Base-by-base conservation (phyloP, 2,113 vertebrate species). In the Miniopterus natalensis region DNA sequence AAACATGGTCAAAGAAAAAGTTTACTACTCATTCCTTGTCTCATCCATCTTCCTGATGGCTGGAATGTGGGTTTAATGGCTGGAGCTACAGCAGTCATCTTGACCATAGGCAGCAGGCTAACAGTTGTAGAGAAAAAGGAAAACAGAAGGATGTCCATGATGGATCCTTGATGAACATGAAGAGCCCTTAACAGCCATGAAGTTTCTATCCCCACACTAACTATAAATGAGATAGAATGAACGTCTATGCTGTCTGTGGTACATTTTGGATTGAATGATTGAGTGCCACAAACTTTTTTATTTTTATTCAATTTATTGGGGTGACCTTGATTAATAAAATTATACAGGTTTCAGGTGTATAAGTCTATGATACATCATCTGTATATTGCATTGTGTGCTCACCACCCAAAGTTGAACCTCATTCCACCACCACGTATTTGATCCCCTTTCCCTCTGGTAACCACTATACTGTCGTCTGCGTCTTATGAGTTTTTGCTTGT, bases 241-340 rank as follows among this genome's bases (percentile, higher is more conserved):
- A 65, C 68, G 61, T 68, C 61, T 78, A 23, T 68, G 61, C 42
- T 94, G 8, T 65, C 92, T 31, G 73, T 79, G 25, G 4, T 51
- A 89, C 21, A 77, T 65, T 88, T 90, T 92, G 27, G 29, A 59
- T 21, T 84, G 17, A 88, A 84, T 91, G 63, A 86, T 4, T 57
- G 57, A 49, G 15, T 91, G 12, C 21, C 55, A 55, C 2, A 68
- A 36, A 68, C 18, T 36, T 68, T 66, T 68, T 17, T 20, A 68
- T 68, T 68, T 36, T 68, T 68, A 21, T 68, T 68, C 9, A 68
- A 68, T 68, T 68, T 68, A 68, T 36, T 68, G n/a, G n/a, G n/a
- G 18, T 68, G 8, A 36, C 66, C n/a, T 68, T 68, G 66, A 68
- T 68, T 68, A 68, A 10, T 68, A 68, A 21, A 68, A 66, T 66